Evolutionary conservation across 2,797 vertebrate genomes (phyloP).

Genomic region (Phrynocephalus forsythii): DNA sequence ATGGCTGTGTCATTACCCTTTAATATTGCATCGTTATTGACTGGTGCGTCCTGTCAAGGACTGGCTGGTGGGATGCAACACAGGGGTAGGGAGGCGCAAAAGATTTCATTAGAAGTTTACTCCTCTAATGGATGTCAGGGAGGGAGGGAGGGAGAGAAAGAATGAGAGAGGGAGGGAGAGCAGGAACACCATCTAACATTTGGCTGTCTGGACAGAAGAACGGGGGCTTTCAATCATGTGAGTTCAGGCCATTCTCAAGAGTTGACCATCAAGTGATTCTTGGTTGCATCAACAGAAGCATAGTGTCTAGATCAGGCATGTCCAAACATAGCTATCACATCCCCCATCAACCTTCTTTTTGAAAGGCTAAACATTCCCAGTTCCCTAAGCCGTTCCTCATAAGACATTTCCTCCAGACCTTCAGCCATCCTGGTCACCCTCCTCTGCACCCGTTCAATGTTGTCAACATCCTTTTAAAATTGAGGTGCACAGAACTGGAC

Average conservation of each 20-base stretch:
- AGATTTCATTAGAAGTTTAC: slow-evolving; percentile 61
- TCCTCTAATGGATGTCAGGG: slow-evolving; percentile 17
- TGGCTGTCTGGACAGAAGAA: background rate
- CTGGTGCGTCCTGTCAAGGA: slow-evolving; percentile 67
- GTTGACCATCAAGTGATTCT: background rate
- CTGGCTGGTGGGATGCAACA: slow-evolving; percentile 54
- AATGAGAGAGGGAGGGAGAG: background rate
- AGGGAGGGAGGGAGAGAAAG: slow-evolving; percentile 1
- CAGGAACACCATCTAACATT: background rate
- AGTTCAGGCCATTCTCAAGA: background rate
- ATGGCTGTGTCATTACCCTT: slow-evolving; percentile 69
- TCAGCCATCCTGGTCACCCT: too few species aligned
- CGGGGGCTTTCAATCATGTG: background rate
- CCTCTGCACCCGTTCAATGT: too few species aligned
- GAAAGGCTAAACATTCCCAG: too few species aligned
- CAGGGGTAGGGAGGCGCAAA: slow-evolving; percentile 49
- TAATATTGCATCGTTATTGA: slow-evolving; percentile 75
- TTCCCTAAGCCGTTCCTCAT: too few species aligned
- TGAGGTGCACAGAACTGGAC: too few species aligned
- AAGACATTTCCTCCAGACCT: too few species aligned
- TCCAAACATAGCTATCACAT: too few species aligned
- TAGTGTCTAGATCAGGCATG: too few species aligned
- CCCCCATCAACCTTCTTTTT: too few species aligned
- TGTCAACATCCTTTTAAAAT: too few species aligned
- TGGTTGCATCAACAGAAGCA: too few species aligned